Evolutionary conservation across 2,797 vertebrate genomes (phyloP).

Genomic region (Silurus aristotelis): DNA sequence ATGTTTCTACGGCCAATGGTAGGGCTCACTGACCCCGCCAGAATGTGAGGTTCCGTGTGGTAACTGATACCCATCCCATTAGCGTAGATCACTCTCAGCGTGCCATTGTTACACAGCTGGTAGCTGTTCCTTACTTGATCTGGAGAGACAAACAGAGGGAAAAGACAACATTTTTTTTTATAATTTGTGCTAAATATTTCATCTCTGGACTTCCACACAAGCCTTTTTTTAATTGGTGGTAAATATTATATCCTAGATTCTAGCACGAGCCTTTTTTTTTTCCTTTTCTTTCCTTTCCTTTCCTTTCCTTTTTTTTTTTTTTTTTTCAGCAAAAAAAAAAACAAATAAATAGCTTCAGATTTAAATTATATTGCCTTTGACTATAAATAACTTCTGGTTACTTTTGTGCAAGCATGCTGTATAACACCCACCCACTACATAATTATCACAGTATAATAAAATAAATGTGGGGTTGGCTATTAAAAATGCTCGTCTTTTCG

Average conservation of each 20-base stretch:
- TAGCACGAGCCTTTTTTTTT: no score
- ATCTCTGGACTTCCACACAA: no score
- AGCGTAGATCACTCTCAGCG: constrained; percentile 96
- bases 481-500: constrained; percentile 51
- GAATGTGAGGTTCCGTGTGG: constrained; percentile 97
- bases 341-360: not conserved
- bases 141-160: constrained; percentile 66
- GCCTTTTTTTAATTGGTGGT: no score
- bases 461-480: constrained; percentile 72
- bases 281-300: no score
- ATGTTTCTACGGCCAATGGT: constrained; percentile 98
- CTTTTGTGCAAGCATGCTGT: constrained; percentile 56
- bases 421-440: constrained; percentile 64
- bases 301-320: no score
- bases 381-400: not conserved
- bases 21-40: constrained; percentile 94
- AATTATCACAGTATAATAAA: constrained; percentile 71
- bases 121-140: constrained; percentile 99
- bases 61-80: constrained; percentile 99
- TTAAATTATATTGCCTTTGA: not conserved
- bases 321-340: not conserved
- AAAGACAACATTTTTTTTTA: no score
- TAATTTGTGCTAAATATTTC: no score
- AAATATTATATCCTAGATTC: no score
- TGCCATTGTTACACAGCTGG: constrained; percentile 97